These are phyloP conservation scores for Dendrolimus kikuchii DNA, from an alignment of 1,140 invertebrate species.

Conservation along the genomic window DNA sequence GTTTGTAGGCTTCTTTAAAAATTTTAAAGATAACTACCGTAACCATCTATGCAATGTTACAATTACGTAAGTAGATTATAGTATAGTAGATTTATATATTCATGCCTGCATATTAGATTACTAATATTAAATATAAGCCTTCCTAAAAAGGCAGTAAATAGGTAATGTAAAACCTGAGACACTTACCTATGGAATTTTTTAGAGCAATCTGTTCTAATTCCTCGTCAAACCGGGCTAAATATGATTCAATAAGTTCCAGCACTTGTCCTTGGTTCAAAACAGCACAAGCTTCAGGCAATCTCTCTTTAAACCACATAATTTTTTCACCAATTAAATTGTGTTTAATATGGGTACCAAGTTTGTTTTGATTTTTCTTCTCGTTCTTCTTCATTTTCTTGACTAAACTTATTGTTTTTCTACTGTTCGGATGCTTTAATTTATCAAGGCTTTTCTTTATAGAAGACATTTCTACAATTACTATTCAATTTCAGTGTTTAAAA, in stretches of 20 bases:
- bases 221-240: slow-evolving; percentile 78
- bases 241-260: slow-evolving; percentile 74
- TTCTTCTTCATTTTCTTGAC: slow-evolving; percentile 78
- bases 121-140: no score
- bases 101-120: no score
- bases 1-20: no score
- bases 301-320: slow-evolving; percentile 79
- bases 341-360: slow-evolving; percentile 77
- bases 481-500: no score
- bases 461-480: slow-evolving; percentile 35
- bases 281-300: slow-evolving; percentile 70
- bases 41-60: no score
- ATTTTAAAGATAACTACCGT: no score
- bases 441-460: slow-evolving; percentile 59
- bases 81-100: no score
- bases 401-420: slow-evolving; percentile 81
- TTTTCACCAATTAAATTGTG: slow-evolving; percentile 82
- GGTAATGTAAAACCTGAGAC: no score
- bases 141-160: no score
- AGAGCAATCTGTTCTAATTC: slow-evolving; percentile 83
- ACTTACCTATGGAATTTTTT: slow-evolving; percentile 76
- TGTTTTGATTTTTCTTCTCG: slow-evolving; percentile 76
- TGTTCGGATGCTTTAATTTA: slow-evolving; percentile 84
- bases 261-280: slow-evolving; percentile 74
- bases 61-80: no score